These are phyloP conservation scores for Chlorodrepanis virens DNA, from an alignment of 2,113 vertebrate species.

Conservation along the genomic window DNA sequence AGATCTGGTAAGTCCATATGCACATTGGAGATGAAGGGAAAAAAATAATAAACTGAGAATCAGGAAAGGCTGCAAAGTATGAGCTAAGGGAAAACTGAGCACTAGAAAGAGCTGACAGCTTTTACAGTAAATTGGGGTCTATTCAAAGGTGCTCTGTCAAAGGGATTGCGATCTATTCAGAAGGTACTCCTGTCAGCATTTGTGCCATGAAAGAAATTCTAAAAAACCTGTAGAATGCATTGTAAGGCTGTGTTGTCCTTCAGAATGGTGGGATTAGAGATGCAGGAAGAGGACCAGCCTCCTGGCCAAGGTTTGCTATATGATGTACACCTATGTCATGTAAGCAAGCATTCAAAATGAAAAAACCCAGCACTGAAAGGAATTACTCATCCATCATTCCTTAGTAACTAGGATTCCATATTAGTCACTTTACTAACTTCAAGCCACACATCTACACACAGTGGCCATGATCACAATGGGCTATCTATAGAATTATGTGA, in stretches of 20 bases:
- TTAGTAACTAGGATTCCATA: not conserved
- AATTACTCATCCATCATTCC: not conserved
- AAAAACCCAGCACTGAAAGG: fast-evolving
- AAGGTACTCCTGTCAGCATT: not conserved
- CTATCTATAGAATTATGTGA: not conserved
- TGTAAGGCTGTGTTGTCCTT: not conserved
- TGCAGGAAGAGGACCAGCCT: not conserved
- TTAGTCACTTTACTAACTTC: not conserved
- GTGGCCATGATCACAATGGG: not conserved
- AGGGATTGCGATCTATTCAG: not conserved
- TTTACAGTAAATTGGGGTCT: not conserved
- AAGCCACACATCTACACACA: not conserved
- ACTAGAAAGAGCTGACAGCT: not conserved
- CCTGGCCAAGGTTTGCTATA: not conserved
- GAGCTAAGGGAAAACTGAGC: not conserved
- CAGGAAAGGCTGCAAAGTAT: not conserved
- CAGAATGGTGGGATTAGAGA: not conserved
- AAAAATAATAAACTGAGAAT: not conserved
- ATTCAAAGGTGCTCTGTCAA: not conserved
- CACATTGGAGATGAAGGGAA: not conserved
- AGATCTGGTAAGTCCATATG: not conserved
- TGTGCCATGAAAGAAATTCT: not conserved
- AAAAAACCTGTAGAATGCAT: not conserved
- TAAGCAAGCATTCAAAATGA: not conserved
- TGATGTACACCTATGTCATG: not conserved